Evolutionary conservation across 2,888 invertebrate genomes (phyloP).

Genomic region (Scelioninae gen. 1): DNA sequence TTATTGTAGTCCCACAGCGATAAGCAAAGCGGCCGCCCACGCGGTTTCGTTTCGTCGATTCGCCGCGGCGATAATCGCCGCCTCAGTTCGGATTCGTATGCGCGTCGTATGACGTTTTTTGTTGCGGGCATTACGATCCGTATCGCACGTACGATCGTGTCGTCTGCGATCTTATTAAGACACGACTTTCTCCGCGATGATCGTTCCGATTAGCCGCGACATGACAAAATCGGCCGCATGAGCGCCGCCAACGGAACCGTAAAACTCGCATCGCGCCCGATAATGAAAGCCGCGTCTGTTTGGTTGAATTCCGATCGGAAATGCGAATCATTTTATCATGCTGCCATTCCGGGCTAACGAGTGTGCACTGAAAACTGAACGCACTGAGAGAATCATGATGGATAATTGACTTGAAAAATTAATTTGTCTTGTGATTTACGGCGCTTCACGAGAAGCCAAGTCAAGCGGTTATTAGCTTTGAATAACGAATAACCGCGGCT

Average conservation of each 20-base stretch:
- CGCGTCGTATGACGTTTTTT: constrained; percentile 38
- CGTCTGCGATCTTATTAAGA: constrained; percentile 56
- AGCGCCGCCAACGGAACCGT: constrained; percentile 37
- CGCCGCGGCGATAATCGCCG: constrained; percentile 2
- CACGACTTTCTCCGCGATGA: constrained; percentile 57
- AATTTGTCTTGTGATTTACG: constrained; percentile 58
- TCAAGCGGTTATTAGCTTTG: constrained; percentile 24
- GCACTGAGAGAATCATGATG: constrained; percentile 12
- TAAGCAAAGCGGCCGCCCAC: constrained; percentile 34
- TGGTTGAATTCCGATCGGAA: constrained; percentile 35
- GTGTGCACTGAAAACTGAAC: constrained; percentile 25
- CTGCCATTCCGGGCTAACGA: constrained; percentile 32
- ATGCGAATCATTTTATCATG: constrained; percentile 19
- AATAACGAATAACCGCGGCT: constrained; percentile 24
- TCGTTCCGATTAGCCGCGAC: constrained; percentile 51
- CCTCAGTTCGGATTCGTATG: constrained; percentile 2
- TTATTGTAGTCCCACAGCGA: constrained; percentile 24
- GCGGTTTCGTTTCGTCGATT: constrained; percentile 23
- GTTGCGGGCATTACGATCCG: constrained; percentile 1
- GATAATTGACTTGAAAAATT: constrained; percentile 56
- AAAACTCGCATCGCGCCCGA: constrained; percentile 46
- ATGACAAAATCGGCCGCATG: constrained; percentile 60
- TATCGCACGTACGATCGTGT: constrained; percentile 52
- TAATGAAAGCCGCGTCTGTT: constrained; percentile 47
- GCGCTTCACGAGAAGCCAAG: constrained; percentile 18